Percentiles rank a stretch among this genome's conserved stretches.
These are phyloP conservation scores for Octopus bimaculoides DNA, from an alignment of 1,140 invertebrate genomes.

Conservation along the genomic window DNA sequence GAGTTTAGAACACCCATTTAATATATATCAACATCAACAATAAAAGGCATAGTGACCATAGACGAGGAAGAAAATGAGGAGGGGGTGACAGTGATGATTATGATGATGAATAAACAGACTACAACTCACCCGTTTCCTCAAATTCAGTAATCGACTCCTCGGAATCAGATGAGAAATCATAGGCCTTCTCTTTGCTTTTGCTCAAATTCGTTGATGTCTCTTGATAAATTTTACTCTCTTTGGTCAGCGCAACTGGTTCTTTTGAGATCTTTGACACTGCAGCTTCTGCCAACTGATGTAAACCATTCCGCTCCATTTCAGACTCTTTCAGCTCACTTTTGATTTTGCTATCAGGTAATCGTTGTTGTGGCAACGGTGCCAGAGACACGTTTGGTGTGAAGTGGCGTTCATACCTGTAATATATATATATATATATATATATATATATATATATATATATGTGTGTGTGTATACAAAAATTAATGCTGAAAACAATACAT, in stretches of 20 bases:
- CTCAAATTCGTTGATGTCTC: not conserved
- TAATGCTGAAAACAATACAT: not conserved
- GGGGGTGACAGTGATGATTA: too few relatives aligned
- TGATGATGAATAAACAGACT: too few relatives aligned
- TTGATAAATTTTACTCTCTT: not conserved
- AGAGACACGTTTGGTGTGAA: slow-evolving; percentile 54
- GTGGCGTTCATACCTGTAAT: slow-evolving; percentile 49
- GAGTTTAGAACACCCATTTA: too few relatives aligned
- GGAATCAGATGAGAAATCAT: slow-evolving; percentile 44
- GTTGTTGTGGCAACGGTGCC: slow-evolving; percentile 41
- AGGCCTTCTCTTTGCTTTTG: slow-evolving; percentile 23
- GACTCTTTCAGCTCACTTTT: slow-evolving; percentile 22
- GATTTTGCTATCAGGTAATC: slow-evolving; percentile 17
- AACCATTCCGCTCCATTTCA: not conserved
- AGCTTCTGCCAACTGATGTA: not conserved
- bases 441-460: too few relatives aligned
- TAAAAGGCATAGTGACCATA: too few relatives aligned
- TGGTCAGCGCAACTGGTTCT: not conserved
- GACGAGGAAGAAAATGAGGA: too few relatives aligned
- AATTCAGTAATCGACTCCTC: slow-evolving; percentile 34
- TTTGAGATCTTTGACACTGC: not conserved
- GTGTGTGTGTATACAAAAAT: too few relatives aligned
- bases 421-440: too few relatives aligned
- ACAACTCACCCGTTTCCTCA: not conserved
- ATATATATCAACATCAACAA: too few relatives aligned